Conservation (phyloP, 2,888 invertebrate species). For the Synanthedon vespiformis region DNA sequence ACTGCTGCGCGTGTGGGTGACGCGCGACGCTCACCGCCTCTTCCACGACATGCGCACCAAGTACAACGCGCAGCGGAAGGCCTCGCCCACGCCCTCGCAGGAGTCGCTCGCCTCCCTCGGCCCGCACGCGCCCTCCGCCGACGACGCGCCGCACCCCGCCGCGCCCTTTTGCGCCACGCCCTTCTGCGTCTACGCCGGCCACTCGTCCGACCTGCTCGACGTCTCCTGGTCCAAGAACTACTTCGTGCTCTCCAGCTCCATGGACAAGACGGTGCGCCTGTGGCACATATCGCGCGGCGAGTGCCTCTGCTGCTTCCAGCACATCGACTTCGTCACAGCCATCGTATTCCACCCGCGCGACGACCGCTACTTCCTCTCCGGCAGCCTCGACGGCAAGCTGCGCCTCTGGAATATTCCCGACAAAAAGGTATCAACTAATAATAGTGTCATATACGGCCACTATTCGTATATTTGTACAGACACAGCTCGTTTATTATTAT, state of each 20-base stretch:
- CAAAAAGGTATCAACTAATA: constrained; percentile 80
- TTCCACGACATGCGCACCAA: constrained; percentile 98
- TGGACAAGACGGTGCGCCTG: constrained; percentile 95
- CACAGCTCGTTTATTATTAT: no score
- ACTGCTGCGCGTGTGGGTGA: constrained; percentile 93
- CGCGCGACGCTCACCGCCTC: constrained; percentile 88
- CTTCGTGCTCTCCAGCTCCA: constrained; percentile 96
- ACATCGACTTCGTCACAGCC: constrained; percentile 98
- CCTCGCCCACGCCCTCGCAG: constrained; percentile 92
- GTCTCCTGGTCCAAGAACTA: constrained; percentile 99
- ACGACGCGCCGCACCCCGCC: constrained; percentile 62
- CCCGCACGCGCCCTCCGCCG: constrained; percentile 61
- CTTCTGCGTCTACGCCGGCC: constrained; percentile 93
- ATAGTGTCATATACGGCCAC: not conserved
- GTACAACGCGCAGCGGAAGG: constrained; percentile 88
- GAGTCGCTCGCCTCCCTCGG: constrained; percentile 83
- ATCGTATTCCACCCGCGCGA: constrained; percentile 97
- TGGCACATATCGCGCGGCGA: constrained; percentile 99
- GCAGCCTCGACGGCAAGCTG: constrained; percentile 96
- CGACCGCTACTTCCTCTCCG: constrained; percentile 93
- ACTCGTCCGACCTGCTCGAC: constrained; percentile 95
- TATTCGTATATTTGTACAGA: no score
- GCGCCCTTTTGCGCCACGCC: constrained; percentile 90
- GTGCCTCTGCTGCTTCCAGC: constrained; percentile 98
- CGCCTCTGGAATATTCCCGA: constrained; percentile 99